These are phyloP conservation scores for Lamprologus speciosus DNA, from an alignment of 2,113 vertebrate genomes.

Conservation along the genomic window DNA sequence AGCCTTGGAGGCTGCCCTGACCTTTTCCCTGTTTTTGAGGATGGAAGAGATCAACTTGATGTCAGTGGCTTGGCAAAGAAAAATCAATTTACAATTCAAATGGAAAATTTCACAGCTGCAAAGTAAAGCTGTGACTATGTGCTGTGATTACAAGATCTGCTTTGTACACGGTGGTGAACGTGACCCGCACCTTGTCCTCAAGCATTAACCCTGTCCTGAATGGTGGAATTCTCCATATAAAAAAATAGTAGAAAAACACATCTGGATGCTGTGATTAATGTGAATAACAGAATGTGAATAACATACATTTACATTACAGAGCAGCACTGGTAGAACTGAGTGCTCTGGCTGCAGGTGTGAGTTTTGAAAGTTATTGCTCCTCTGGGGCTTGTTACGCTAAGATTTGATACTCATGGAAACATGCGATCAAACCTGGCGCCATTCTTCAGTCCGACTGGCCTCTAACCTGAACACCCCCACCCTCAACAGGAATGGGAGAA, in stretches of 20 bases:
- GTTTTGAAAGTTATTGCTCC: slow-evolving; percentile 31
- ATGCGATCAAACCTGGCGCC: slow-evolving; percentile 5
- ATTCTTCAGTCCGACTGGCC: background rate
- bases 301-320: slow-evolving; percentile 10
- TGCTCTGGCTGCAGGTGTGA: slow-evolving; percentile 53
- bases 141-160: background rate
- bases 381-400: slow-evolving; percentile 38
- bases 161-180: background rate
- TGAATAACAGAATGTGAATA: slow-evolving; percentile 31
- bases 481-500: background rate
- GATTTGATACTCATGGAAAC: slow-evolving; percentile 54
- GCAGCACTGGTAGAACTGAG: slow-evolving; percentile 7
- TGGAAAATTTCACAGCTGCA: background rate
- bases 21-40: background rate
- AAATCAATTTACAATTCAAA: background rate
- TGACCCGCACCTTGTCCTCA: background rate
- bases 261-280: slow-evolving; percentile 60
- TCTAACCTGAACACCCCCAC: background rate
- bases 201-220: background rate
- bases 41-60: background rate
- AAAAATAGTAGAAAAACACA: slow-evolving; percentile 48
- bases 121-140: background rate
- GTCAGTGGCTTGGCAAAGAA: background rate
- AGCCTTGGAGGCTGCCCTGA: background rate
- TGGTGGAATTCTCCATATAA: background rate